A percentile compares a stretch with the other conserved stretches of the same genome.
These are phyloP conservation scores for Diglossa cyanea DNA, from an alignment of 2,797 vertebrate genomes.

Conservation along the genomic window DNA sequence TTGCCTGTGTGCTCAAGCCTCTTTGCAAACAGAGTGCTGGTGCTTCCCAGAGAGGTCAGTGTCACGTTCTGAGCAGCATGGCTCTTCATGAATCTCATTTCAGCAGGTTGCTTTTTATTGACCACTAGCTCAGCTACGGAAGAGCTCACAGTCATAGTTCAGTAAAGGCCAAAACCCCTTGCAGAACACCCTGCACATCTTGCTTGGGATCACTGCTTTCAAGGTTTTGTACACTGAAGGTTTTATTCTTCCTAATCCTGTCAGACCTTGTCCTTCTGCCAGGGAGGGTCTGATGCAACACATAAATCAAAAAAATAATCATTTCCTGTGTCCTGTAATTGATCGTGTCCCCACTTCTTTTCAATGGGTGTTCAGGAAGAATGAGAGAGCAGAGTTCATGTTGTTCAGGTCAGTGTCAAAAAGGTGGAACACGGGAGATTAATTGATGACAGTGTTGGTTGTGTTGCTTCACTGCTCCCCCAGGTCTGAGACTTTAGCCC, in stretches of 20 bases:
- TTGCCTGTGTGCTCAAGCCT: background rate
- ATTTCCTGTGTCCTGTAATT: background rate
- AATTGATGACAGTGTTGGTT: background rate
- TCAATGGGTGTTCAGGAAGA: background rate
- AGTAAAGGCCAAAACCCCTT: background rate
- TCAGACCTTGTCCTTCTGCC: background rate
- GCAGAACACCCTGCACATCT: background rate
- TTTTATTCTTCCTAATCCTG: background rate
- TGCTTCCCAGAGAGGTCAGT: background rate
- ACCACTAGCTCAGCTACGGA: background rate
- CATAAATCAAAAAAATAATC: background rate
- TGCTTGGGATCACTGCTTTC: background rate
- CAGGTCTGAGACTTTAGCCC: background rate
- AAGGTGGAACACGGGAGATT: background rate
- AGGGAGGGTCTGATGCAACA: background rate
- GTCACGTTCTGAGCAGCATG: background rate
- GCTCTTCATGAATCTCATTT: slow-evolving; percentile 37
- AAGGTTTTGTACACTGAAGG: background rate
- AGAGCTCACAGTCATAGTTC: background rate
- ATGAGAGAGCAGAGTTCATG: background rate
- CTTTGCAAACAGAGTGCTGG: background rate
- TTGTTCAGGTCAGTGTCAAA: background rate
- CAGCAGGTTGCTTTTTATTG: slow-evolving; percentile 8
- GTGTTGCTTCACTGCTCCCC: background rate
- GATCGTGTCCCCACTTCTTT: background rate